A percentile compares a stretch with the other conserved stretches of the same genome.
These are phyloP conservation scores for Chrysogorgia sp. DNA, from an alignment of 92 coral and sea anemone genomes.

Conservation along the genomic window DNA sequence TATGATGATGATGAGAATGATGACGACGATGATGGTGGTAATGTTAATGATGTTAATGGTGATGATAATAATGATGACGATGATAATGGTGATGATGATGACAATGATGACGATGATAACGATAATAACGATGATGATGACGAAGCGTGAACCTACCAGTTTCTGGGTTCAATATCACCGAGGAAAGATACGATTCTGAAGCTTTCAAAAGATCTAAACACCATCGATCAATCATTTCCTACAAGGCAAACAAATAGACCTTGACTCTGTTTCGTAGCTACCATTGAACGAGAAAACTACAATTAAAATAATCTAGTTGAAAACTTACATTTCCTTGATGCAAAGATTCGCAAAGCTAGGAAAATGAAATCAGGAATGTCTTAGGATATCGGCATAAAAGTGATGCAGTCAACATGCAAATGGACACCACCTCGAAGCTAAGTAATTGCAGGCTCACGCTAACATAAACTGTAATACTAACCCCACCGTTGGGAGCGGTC, in stretches of 20 bases:
- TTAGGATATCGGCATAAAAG: too few relatives aligned
- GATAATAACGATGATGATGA: background rate
- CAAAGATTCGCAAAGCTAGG: conserved; percentile 82
- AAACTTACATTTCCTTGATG: conserved; percentile 76
- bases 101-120: background rate
- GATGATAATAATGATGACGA: background rate
- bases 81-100: background rate
- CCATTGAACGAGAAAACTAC: background rate
- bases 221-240: conserved; percentile 82
- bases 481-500: too few relatives aligned
- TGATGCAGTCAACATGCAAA: too few relatives aligned
- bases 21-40: background rate
- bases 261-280: background rate
- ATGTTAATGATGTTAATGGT: too few relatives aligned
- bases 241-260: background rate
- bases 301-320: too few relatives aligned
- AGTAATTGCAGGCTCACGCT: too few relatives aligned
- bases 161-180: conserved; percentile 68
- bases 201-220: conserved; percentile 89
- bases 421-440: too few relatives aligned
- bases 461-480: too few relatives aligned
- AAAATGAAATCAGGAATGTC: background rate
- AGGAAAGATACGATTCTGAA: conserved; percentile 81
- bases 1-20: too few relatives aligned
- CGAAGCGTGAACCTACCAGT: conserved; percentile 46